Base-by-base conservation (phyloP, 2,113 vertebrate species). In the Fregetta grallaria region DNA sequence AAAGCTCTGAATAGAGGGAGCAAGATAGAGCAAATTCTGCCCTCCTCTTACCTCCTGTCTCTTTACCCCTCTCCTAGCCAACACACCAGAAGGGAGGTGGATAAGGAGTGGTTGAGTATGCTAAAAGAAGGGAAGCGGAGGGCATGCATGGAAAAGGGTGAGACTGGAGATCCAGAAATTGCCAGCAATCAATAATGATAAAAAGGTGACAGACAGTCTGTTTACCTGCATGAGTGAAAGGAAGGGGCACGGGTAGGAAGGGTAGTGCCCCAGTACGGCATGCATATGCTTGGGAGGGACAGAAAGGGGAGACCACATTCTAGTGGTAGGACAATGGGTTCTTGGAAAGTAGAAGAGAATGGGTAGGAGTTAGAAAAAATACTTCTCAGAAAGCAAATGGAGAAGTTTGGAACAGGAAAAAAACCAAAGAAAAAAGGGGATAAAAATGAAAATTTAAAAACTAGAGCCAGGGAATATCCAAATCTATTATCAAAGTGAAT, bases 221-320 rank as follows among this genome's bases (percentile, higher is more conserved):
- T 45, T 86, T 32, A 23, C 14, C 58, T 66, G 36, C 18, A 25
- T 7, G 17, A 71, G 42, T 8, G 52, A n/a, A 53, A 55, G 42
- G 26, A 67, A 38, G 8, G 11, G 26, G 17, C 27, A 16, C 0
- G 0, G 3, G 11, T 20, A 15, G 55, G 34, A 65, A 49, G 23
- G 9, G 34, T 13, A 58, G 19, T 11, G 38, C 11, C 29, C 11
- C 25, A 30, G 7, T 32, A 29, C 1, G 2, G 22, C 7, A 5
- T 6, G 13, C 5, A 4, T 0, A 0, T 29, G 6, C 36, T 47
- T 71, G 56, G 36, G 49, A 71, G 38, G 16, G 50, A 5, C 34
- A 66, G 21, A n/a, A 56, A 52, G 36, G 25, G 26, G 13, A 0
- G 4, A 42, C 21, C 44, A 26, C 22, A 6, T 73, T 59, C n/a